Evolutionary conservation across 2,888 invertebrate genomes (phyloP), one percentile per base, ranked within the genome.

Genomic region (Melieria omissa): DNA sequence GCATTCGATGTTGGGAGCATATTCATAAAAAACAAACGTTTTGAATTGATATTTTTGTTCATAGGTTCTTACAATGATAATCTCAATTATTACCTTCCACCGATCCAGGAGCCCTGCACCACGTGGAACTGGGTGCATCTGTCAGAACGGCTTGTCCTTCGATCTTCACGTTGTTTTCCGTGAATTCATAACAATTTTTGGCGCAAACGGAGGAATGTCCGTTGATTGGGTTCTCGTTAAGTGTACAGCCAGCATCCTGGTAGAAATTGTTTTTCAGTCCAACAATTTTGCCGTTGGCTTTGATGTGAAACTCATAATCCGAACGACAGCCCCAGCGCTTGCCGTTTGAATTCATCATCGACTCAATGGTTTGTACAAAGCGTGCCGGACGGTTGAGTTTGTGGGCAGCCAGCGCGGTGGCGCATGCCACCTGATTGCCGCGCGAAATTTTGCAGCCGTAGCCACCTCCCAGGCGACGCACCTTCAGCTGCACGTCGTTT

Each of bases 391-490:
- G 88, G 77, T 88, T 81, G 0, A 82, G 74, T 70, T 80, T 80
- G 75, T 90, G 84, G 0, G 92, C 90, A 0, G 91, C 94, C 10
- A 96, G 80, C 0, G 93, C 91, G 74, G 92, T 90, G 0, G 92
- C 92, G 45, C 90, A 89, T 0, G 92, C 89, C 0, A 92, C 82
- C 6, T 89, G 88, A 9, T 87, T 84, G 1, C 89, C 84, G 7
- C 94, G 88, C 0, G 90, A 88, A 71, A 95, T 90, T 68, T 96
- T 96, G 0, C 88, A 89, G 0, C 96, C 96, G 83, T 93, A 96
- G 0, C 87, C 93, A 12, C 96, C 96, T 9, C 96, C 96, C 2
- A 95, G 77, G 49, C 95, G 90, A 12, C 91, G 88, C 0, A 94
- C 92, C 29, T 88, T 85, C 0, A 95, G 86, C 73, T 92, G 90